Evolutionary conservation across 1,140 invertebrate species (phyloP).

Genomic region (Colletes gigas): DNA sequence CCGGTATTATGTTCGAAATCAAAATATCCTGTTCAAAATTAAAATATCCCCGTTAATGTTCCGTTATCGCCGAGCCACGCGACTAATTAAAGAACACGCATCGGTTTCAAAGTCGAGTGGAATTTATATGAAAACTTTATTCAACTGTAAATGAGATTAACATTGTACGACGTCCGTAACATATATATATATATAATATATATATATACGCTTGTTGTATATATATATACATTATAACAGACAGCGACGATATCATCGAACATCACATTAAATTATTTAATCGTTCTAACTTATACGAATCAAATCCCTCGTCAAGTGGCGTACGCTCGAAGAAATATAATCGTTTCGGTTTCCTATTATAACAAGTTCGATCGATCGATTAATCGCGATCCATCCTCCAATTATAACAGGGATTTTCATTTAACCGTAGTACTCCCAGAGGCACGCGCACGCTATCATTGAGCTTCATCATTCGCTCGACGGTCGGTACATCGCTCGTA

Average conservation of each 20-base stretch:
- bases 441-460: not conserved
- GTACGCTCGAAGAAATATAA: constrained; percentile 30
- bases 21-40: not conserved
- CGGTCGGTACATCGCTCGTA: not conserved
- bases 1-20: not conserved
- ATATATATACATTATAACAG: constrained; percentile 45
- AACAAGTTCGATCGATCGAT: constrained; percentile 19
- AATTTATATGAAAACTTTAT: constrained; percentile 53
- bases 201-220: not conserved
- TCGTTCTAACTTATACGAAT: constrained; percentile 26
- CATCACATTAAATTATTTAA: constrained; percentile 41
- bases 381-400: not conserved
- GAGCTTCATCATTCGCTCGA: not conserved
- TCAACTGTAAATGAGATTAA: constrained; percentile 50
- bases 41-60: not conserved
- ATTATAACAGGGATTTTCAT: not conserved
- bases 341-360: constrained; percentile 25
- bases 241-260: constrained; percentile 45
- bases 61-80: too few species aligned
- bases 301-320: not conserved
- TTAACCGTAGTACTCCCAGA: not conserved
- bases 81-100: not conserved
- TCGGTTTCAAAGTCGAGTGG: not conserved
- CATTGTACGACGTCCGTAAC: constrained; percentile 49
- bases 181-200: constrained; percentile 25